These are phyloP conservation scores for Kryptopterus vitreolus DNA, from an alignment of 2,797 vertebrate species.

Conservation along the genomic window DNA sequence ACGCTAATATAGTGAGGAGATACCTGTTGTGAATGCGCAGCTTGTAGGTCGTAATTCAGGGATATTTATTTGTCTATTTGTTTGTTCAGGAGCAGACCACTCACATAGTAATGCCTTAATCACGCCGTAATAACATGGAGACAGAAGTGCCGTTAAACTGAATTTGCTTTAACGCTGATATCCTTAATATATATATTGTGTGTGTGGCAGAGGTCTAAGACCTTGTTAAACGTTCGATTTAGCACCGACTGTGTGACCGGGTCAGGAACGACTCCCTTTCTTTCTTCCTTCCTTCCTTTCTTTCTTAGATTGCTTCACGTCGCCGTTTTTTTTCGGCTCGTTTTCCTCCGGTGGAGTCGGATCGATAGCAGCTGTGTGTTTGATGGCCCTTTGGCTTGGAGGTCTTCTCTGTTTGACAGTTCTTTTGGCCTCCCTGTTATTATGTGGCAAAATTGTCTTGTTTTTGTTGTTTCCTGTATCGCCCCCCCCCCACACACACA, in stretches of 20 bases:
- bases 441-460: constrained; percentile 65
- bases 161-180: too few relatives aligned
- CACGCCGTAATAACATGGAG: too few relatives aligned
- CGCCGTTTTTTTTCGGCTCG: constrained; percentile 55
- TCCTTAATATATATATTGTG: too few relatives aligned
- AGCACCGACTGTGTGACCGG: constrained; percentile 38
- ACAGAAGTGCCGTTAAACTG: too few relatives aligned
- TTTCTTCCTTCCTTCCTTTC: too few relatives aligned
- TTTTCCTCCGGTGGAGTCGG: constrained; percentile 56
- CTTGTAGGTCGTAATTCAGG: too few relatives aligned
- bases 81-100: too few relatives aligned
- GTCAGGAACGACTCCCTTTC: constrained; percentile 59
- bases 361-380: constrained; percentile 66
- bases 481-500: too few relatives aligned
- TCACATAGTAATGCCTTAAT: too few relatives aligned
- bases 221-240: constrained; percentile 37
- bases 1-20: too few relatives aligned
- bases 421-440: constrained; percentile 63
- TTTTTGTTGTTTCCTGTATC: constrained; percentile 57
- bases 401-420: constrained; percentile 55
- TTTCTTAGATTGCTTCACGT: constrained; percentile 59
- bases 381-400: constrained; percentile 45
- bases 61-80: too few relatives aligned
- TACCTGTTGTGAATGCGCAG: too few relatives aligned
- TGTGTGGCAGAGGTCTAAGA: neutral